Percentiles rank a stretch among this genome's conserved stretches.
Conservation (phyloP, 2,888 invertebrate genomes). For the Acanthococcus lagerstroemiae region DNA sequence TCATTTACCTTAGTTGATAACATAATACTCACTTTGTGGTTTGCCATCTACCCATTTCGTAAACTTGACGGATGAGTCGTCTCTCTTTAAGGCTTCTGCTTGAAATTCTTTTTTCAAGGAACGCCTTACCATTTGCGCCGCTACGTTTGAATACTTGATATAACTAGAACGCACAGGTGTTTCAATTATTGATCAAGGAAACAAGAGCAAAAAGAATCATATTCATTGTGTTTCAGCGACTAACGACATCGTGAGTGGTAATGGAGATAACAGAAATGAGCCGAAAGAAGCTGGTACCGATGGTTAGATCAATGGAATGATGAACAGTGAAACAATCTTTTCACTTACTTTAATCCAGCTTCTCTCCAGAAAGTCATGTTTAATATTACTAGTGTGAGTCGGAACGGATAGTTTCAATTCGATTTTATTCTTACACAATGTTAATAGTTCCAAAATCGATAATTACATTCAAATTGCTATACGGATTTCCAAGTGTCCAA, state of each 20-base stretch:
- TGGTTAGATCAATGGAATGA: not conserved
- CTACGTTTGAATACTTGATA: constrained; percentile 90
- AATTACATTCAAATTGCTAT: too few relatives aligned
- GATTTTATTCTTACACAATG: too few relatives aligned
- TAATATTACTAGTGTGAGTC: too few relatives aligned
- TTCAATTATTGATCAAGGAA: too few relatives aligned
- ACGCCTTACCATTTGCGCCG: constrained; percentile 70
- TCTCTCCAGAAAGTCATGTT: constrained; percentile 72
- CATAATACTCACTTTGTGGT: constrained; percentile 58
- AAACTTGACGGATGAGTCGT: constrained; percentile 64
- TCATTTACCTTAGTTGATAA: constrained; percentile 2
- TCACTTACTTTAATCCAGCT: constrained; percentile 69
- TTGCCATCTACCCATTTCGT: constrained; percentile 86
- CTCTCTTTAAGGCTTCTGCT: constrained; percentile 63
- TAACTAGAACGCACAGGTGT: constrained; percentile 68
- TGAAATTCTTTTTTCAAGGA: constrained; percentile 66
- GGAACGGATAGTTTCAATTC: too few relatives aligned
- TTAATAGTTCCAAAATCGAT: too few relatives aligned
- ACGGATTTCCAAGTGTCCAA: too few relatives aligned
- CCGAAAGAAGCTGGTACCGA: not conserved
- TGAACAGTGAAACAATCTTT: not conserved
- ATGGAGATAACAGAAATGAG: not conserved
- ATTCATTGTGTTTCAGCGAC: too few relatives aligned
- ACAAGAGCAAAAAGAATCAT: too few relatives aligned
- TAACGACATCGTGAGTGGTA: too few relatives aligned